These are phyloP conservation scores for Lithobates pipiens DNA, from an alignment of 2,797 vertebrate species.

Conservation along the genomic window DNA sequence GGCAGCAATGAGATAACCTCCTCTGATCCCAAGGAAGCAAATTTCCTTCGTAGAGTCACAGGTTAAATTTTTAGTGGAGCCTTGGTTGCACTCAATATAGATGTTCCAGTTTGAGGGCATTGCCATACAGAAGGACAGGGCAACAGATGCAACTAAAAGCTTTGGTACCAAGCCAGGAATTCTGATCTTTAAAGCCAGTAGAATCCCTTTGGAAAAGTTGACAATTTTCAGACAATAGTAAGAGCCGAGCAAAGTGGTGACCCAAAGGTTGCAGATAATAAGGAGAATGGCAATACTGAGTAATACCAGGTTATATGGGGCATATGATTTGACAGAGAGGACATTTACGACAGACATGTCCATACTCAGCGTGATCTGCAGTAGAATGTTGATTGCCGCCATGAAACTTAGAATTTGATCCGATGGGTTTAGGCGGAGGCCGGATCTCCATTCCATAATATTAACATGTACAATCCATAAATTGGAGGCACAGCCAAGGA, in stretches of 20 bases:
- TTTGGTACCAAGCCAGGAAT: background rate
- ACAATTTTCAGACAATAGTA: conserved; percentile 43
- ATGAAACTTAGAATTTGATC: conserved; percentile 30
- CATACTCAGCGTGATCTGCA: background rate
- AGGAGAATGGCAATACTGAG: background rate
- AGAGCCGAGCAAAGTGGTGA: conserved; percentile 8
- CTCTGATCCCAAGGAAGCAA: no score
- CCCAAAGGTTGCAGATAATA: conserved; percentile 9
- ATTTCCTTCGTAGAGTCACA: no score
- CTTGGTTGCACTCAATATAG: background rate
- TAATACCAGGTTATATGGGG: background rate
- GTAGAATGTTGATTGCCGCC: background rate
- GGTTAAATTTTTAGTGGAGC: no score
- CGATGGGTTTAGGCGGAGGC: background rate
- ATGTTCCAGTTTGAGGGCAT: conserved; percentile 5
- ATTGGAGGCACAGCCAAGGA: background rate
- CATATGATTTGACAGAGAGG: background rate
- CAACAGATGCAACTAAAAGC: background rate
- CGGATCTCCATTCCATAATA: conserved; percentile 1
- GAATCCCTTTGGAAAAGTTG: conserved; percentile 3
- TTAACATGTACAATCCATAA: conserved; percentile 25
- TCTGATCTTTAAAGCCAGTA: conserved; percentile 19
- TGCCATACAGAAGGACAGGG: background rate
- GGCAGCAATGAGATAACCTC: background rate
- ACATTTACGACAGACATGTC: background rate